These are phyloP conservation scores for Leguminivora glycinivorella DNA, from an alignment of 1,140 invertebrate genomes.

Conservation along the genomic window DNA sequence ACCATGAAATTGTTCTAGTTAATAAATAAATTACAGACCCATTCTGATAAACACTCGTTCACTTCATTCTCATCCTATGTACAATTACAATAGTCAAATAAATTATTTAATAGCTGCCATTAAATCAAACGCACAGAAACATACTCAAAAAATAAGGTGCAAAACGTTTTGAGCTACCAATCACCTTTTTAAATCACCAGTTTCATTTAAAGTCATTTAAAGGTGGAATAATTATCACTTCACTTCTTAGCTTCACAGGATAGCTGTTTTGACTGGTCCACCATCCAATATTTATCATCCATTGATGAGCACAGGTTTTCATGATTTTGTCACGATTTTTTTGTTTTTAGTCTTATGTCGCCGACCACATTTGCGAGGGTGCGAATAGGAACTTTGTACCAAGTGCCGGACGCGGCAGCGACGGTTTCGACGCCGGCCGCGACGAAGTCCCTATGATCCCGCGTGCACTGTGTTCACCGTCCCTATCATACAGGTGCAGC, in stretches of 20 bases:
- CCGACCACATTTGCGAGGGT: neutral
- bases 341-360: conserved; percentile 30
- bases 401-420: conserved; percentile 31
- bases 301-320: neutral
- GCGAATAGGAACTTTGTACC: conserved; percentile 5
- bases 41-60: conserved; percentile 1
- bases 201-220: too few species aligned
- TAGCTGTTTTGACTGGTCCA: too few species aligned
- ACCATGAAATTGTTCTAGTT: conserved; percentile 19
- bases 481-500: conserved; percentile 61
- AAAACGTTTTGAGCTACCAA: too few species aligned
- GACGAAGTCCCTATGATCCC: conserved; percentile 30
- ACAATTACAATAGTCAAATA: neutral
- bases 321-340: neutral
- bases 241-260: too few species aligned
- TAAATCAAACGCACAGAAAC: too few species aligned
- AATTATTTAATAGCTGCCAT: too few species aligned
- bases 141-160: too few species aligned
- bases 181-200: too few species aligned
- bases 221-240: too few species aligned
- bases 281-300: neutral
- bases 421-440: conserved; percentile 32
- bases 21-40: conserved; percentile 29
- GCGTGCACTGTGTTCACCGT: conserved; percentile 28
- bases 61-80: neutral